Conservation (phyloP, 2,113 vertebrate genomes). For the Hippolais icterina region DNA sequence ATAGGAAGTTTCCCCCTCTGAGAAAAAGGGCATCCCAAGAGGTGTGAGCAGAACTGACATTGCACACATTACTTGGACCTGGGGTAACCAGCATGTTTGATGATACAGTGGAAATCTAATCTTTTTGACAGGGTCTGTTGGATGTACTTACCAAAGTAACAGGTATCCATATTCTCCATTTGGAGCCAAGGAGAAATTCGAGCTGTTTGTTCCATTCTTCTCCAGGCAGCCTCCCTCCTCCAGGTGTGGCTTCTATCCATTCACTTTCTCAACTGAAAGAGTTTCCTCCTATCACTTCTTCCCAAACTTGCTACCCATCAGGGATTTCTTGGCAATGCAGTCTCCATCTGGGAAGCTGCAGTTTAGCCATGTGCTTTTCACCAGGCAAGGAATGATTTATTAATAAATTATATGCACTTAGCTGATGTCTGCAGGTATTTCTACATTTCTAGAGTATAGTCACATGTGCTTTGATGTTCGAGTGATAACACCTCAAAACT, state of each 20-base stretch:
- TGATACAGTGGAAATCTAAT: not conserved
- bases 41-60: not conserved
- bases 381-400: not conserved
- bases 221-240: not conserved
- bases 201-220: not conserved
- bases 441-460: not conserved
- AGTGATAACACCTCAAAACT: not conserved
- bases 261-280: not conserved
- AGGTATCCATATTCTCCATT: accelerated
- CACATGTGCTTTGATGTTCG: not conserved
- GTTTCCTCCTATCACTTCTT: not conserved
- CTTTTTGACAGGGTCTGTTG: not conserved
- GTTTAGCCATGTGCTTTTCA: not conserved
- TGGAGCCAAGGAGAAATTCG: not conserved
- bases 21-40: not conserved
- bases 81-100: not conserved
- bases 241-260: not conserved
- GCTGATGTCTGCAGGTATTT: not conserved
- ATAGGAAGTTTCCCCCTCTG: not conserved
- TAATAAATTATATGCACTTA: not conserved
- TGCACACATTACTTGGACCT: accelerated
- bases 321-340: not conserved
- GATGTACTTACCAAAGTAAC: not conserved
- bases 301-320: not conserved
- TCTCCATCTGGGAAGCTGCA: not conserved